A percentile compares a stretch with the other conserved stretches of the same genome.
phyloP scores from a whole-genome alignment of 1,140 invertebrate species.

The Palaemon carinicauda region DNA sequence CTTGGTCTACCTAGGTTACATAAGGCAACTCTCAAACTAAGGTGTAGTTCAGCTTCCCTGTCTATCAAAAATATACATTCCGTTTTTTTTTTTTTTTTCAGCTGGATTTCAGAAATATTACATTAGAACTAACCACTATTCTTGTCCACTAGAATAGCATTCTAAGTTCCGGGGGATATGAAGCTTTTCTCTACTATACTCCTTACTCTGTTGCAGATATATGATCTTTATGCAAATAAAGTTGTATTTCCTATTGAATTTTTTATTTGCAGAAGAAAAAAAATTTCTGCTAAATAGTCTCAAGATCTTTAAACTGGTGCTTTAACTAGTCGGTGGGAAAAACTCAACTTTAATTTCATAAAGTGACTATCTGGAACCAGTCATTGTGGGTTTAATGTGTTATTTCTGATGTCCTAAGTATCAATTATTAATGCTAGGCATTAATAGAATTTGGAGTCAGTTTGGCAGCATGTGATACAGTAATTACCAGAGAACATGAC shows the following conservation, averaged over 20 bases:
- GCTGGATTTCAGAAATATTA: constrained; percentile 18
- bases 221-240: constrained; percentile 16
- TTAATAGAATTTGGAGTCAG: constrained; percentile 35
- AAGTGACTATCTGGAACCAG: constrained; percentile 38
- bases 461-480: constrained; percentile 47
- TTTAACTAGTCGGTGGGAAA: constrained; percentile 49
- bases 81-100: no score
- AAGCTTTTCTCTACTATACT: not conserved
- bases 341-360: constrained; percentile 38
- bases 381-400: constrained; percentile 38
- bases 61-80: constrained; percentile 45
- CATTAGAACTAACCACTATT: constrained; percentile 40
- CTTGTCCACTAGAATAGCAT: constrained; percentile 48
- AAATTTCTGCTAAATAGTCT: constrained; percentile 15
- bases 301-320: constrained; percentile 34
- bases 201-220: not conserved
- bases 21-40: not conserved
- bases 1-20: not conserved
- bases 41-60: constrained; percentile 29
- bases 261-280: constrained; percentile 7
- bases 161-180: constrained; percentile 34
- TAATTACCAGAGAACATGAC: constrained; percentile 33
- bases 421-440: constrained; percentile 21
- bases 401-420: constrained; percentile 26
- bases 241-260: constrained; percentile 42